Evolutionary conservation across 2,113 vertebrate species (phyloP), one percentile per base, ranked within the genome.

Genomic region (Myotis brandtii): DNA sequence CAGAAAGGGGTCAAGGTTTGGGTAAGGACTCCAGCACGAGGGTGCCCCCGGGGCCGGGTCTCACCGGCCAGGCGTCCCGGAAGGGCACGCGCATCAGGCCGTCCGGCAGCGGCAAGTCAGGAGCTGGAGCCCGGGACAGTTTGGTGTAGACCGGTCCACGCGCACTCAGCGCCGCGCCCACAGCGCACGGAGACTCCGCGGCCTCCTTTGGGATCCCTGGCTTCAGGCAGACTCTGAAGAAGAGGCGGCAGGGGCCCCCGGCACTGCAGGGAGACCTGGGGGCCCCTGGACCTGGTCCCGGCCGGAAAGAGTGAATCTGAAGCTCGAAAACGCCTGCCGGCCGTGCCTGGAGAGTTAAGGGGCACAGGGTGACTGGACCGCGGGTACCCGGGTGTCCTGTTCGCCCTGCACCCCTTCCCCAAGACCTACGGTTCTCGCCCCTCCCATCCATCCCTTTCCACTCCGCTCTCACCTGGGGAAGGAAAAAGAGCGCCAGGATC

Each of bases 211-310:
- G 98, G 95, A 99, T 98, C 2, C 98, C 98, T 3, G 99, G 99
- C 69, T 98, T 99, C 62, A 99, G 98, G 37, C 99, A 99, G 88
- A 99, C 98, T 30, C 99, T 98, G 98, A 99, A 99, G 98, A 99
- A 99, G 46, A 99, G 96, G 76, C 97, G 98, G 66, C 99, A 99
- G 81, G 98, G 97, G 6, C 59, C 87, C 50, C 46, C 67, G 64
- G 92, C 21, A 7, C 92, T 89, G 91, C 97, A 97, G 11, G 96
- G 95, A n/a, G 96, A 93, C 73, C 43, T 75, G 5, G 91, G 87
- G 16, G 73, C 21, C 25, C 88, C 96, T 0, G 79, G 95, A 25
- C 96, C 94, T 6, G 96, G 91, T 0, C 91, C 95, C 0, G 64
- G 96, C 34, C 97, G 62, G 94, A 99, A 99, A 76, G 98, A 99